These are phyloP conservation scores for Apamea crenata DNA, from an alignment of 2,888 invertebrate genomes.

Conservation along the genomic window DNA sequence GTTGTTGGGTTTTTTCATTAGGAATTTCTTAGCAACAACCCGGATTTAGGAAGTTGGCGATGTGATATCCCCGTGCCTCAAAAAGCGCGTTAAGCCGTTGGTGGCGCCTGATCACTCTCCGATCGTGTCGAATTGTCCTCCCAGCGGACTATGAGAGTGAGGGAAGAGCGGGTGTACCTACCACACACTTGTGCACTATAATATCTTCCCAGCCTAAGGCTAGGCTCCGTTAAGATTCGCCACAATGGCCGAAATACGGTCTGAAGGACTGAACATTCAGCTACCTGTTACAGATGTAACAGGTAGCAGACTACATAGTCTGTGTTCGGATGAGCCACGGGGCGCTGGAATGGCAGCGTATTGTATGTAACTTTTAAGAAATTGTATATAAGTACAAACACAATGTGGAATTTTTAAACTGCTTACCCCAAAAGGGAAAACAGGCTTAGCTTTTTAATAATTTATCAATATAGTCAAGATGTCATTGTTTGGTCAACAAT, in stretches of 20 bases:
- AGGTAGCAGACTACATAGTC: no score
- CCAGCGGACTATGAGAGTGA: not conserved
- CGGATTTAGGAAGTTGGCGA: not conserved
- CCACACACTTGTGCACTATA: no score
- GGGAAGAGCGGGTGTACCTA: no score
- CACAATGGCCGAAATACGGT: no score
- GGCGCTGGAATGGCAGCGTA: not conserved
- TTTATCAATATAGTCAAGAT: not conserved
- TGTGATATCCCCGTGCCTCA: not conserved
- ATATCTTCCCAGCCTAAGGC: no score
- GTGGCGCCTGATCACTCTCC: not conserved
- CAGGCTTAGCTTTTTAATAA: not conserved
- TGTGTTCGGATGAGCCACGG: not conserved
- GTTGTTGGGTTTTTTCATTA: not conserved
- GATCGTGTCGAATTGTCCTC: not conserved
- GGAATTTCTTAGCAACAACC: not conserved
- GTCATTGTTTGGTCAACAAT: not conserved
- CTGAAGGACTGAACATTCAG: not conserved
- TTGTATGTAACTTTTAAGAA: not conserved
- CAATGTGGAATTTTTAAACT: slow-evolving; percentile 3
- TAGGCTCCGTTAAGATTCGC: no score
- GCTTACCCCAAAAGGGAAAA: slow-evolving; percentile 5
- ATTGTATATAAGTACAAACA: not conserved
- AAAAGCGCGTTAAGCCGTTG: not conserved
- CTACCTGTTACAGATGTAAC: no score